phyloP scores from a whole-genome alignment of 1,140 invertebrate genomes.

The Batillaria attramentaria region DNA sequence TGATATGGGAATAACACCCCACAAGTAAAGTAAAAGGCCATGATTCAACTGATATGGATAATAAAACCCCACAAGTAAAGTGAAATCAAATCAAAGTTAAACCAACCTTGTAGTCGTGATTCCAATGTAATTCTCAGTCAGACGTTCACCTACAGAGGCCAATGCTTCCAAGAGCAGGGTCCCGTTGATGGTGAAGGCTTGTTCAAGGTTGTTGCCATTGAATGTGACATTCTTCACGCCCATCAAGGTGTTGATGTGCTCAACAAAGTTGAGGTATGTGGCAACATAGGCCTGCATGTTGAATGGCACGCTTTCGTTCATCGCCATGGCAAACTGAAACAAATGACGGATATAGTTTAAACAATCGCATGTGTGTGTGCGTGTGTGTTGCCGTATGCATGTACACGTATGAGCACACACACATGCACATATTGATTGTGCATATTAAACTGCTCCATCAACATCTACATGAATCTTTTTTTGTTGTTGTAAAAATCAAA shows the following conservation, averaged over 20 bases:
- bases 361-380: not conserved
- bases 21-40: too few relatives aligned
- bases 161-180: not conserved
- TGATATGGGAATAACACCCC: too few relatives aligned
- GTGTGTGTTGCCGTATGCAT: too few relatives aligned
- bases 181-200: slow-evolving; percentile 2
- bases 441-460: too few relatives aligned
- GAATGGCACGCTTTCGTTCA: slow-evolving; percentile 9
- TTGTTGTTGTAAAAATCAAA: too few relatives aligned
- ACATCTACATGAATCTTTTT: too few relatives aligned
- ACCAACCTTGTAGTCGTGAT: too few relatives aligned
- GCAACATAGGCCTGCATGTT: slow-evolving; percentile 20
- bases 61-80: too few relatives aligned
- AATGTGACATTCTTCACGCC: slow-evolving; percentile 29
- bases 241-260: slow-evolving; percentile 12
- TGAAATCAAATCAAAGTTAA: too few relatives aligned
- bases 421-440: not conserved
- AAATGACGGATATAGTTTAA: not conserved
- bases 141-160: not conserved
- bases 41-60: too few relatives aligned
- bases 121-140: too few relatives aligned
- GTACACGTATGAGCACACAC: too few relatives aligned
- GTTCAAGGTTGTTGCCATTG: slow-evolving; percentile 13
- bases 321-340: slow-evolving; percentile 11
- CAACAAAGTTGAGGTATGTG: not conserved